Conservation (phyloP, 2,888 invertebrate genomes). For the Calephelis perditalis region DNA sequence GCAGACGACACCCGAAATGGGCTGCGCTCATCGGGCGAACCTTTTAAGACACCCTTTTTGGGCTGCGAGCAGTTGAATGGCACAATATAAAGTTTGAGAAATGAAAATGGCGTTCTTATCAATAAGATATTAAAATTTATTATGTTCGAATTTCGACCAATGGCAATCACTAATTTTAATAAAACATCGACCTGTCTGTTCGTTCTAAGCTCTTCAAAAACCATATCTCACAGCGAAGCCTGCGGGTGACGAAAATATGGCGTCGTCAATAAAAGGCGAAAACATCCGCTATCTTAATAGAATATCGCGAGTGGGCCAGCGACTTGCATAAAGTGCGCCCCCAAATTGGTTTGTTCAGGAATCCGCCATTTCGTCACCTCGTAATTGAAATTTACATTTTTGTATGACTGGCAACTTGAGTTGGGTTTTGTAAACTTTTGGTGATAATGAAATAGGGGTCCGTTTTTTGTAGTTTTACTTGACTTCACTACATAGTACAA, state of each 20-base stretch:
- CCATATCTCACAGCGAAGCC: constrained; percentile 61
- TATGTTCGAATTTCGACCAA: too few species aligned
- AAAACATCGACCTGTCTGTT: constrained; percentile 4
- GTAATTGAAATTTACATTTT: constrained; percentile 7
- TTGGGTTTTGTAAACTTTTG: background rate
- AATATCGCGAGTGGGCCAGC: constrained; percentile 46
- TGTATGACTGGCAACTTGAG: constrained; percentile 1
- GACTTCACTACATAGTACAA: too few species aligned
- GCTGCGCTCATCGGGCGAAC: too few species aligned
- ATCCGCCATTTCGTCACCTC: constrained; percentile 24
- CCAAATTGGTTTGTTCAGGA: constrained; percentile 28
- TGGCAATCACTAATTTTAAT: background rate
- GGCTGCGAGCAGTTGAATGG: too few species aligned
- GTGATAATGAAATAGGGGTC: too few species aligned
- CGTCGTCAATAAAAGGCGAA: constrained; percentile 43
- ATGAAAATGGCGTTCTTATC: too few species aligned
- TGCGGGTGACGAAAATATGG: constrained; percentile 60
- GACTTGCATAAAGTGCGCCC: constrained; percentile 32
- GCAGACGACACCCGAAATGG: too few species aligned
- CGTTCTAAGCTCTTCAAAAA: constrained; percentile 14
- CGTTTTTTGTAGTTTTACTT: too few species aligned
- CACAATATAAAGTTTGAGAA: too few species aligned
- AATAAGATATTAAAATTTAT: too few species aligned
- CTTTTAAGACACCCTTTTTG: too few species aligned
- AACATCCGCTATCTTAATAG: constrained; percentile 64